Base-by-base conservation (phyloP, 2,888 invertebrate species). In the Drosophila mimetica region DNA sequence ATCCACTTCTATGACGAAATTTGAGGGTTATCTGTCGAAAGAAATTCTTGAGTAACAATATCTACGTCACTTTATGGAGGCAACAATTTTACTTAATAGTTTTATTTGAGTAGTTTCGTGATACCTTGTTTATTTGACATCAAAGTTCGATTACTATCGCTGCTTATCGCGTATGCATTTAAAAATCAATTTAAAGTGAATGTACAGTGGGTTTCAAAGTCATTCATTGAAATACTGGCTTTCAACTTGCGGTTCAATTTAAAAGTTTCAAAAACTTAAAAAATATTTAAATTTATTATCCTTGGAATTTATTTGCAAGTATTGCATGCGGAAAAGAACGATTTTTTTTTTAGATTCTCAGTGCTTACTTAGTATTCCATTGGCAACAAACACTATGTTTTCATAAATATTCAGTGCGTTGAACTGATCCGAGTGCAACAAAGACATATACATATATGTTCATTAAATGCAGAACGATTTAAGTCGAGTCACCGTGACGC, bases 401-500 rank as follows among this genome's bases (percentile, higher is more conserved):
- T 16, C 50, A 42, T 36, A 28, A 28, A 48, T 20, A 18, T 28
- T n/a, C 28, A 44, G 42, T 44, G 13, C 66, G 11, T 65, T 64
- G 22, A 42, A 65, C 63, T 63, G 65, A 64, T 20, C 32, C 14
- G 14, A 28, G 34, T 50, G 32, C 9, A 63, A 34, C 32, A 34
- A 64, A 18, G 18, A 47, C 22, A 42, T 25, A 7, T 25, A 25
- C 22, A 11, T 34, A 44, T 48, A 36, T 48, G n/a, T 14, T 22
- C 32, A 37, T 47, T 11, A 18, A 41, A 39, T 60, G 42, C 50
- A 71, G 20, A 28, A 70, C 20, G 20, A 18, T 37, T 36, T 71
- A 30, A 66, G 75, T 52, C 80, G 61, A 86, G 73, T 80, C 87
- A 84, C 64, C 69, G 60, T 84, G 80, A 80, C 63, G 66, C 51